A percentile compares a stretch with the other conserved stretches of the same genome.
Evolutionary conservation across 2,113 vertebrate species (phyloP).

Genomic region (Cyphomyrus discorhynchus): DNA sequence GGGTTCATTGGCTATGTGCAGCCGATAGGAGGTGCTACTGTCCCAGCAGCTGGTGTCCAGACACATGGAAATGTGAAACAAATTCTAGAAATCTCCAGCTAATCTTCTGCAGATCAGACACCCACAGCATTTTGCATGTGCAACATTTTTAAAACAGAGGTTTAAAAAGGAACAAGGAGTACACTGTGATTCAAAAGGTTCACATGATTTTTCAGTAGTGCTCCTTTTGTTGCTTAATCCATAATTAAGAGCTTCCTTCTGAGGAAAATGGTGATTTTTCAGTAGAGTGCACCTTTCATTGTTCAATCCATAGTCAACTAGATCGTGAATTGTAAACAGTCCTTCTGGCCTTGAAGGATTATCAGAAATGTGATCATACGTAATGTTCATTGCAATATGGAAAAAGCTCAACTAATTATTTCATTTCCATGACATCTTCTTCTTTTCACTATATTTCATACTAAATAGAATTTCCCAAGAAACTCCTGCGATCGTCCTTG

Average conservation of each 20-base stretch:
- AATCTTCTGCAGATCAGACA: constrained; percentile 26
- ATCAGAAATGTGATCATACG: background rate
- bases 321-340: background rate
- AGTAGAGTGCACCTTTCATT: background rate
- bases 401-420: background rate
- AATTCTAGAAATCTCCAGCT: constrained; percentile 31
- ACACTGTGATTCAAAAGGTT: background rate
- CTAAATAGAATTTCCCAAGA: background rate
- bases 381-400: background rate
- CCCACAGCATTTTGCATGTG: background rate
- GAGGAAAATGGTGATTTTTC: background rate
- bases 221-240: background rate
- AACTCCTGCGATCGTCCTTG: constrained; percentile 10
- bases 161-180: background rate
- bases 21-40: constrained; percentile 43
- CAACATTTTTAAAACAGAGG: background rate
- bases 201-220: background rate
- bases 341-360: background rate
- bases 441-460: background rate
- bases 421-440: background rate
- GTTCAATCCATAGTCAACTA: background rate
- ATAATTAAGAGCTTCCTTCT: background rate
- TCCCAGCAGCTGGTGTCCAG: constrained; percentile 49
- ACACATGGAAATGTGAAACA: constrained; percentile 37
- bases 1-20: constrained; percentile 43